A percentile compares a stretch with the other conserved stretches of the same genome.
Evolutionary conservation across 2,797 vertebrate genomes (phyloP).

Genomic region (Spea hammondii): DNA sequence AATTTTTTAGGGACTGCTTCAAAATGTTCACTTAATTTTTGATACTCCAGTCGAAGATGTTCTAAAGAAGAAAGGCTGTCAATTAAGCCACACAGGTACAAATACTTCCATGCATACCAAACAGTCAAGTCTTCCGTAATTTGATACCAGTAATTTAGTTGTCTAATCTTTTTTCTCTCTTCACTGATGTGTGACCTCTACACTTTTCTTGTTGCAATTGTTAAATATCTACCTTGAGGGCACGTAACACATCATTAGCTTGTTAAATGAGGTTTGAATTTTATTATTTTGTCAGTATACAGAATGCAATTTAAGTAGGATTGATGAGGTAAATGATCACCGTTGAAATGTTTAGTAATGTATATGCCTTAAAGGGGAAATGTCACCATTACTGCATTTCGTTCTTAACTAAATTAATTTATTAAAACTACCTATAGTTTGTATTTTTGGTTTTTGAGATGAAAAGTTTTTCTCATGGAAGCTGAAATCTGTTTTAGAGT

Average conservation of each 20-base stretch:
- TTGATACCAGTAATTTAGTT: slow-evolving; percentile 3
- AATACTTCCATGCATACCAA: slow-evolving; percentile 7
- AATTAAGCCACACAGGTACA: slow-evolving; percentile 81
- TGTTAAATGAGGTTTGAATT: background rate
- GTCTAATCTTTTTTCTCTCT: background rate
- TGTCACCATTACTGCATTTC: too few relatives aligned
- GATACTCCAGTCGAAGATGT: slow-evolving; percentile 84
- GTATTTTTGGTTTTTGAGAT: too few relatives aligned
- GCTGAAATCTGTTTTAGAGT: too few relatives aligned
- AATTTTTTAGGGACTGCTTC: slow-evolving; percentile 85
- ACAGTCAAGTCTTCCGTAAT: background rate
- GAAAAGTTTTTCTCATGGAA: too few relatives aligned
- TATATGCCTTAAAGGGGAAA: too few relatives aligned
- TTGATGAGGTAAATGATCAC: background rate
- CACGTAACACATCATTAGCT: slow-evolving; percentile 1
- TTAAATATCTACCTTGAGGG: background rate
- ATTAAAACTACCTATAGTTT: too few relatives aligned
- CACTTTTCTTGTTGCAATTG: background rate
- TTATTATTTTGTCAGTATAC: slow-evolving; percentile 1
- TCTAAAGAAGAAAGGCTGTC: slow-evolving; percentile 84
- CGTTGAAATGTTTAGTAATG: background rate
- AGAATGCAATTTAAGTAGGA: background rate
- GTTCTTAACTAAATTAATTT: too few relatives aligned
- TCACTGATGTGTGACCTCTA: slow-evolving; percentile 11
- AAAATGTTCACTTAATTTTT: slow-evolving; percentile 86